A percentile compares a stretch with the other conserved stretches of the same genome.
Evolutionary conservation across 2,888 invertebrate genomes (phyloP).

Genomic region (Lasioglossum malachurum): DNA sequence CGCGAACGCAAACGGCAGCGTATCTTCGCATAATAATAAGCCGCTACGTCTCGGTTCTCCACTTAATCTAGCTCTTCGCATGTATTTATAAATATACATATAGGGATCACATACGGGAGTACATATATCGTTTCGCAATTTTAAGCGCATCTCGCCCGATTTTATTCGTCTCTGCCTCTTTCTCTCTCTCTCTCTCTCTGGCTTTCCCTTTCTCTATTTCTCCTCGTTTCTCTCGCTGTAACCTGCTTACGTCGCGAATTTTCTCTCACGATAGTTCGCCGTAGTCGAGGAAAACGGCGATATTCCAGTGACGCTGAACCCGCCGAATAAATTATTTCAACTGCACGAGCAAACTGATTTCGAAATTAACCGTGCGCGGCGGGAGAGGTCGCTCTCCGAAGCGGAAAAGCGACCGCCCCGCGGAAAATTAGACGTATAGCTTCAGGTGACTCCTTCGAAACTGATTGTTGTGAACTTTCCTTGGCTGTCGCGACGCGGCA

Average conservation of each 20-base stretch:
- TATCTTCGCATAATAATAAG: background rate
- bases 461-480: constrained; percentile 31
- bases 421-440: constrained; percentile 39
- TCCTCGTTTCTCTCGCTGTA: too few relatives aligned
- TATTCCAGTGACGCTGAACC: constrained; percentile 35
- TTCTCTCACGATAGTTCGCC: constrained; percentile 13
- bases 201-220: background rate
- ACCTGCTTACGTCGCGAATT: background rate
- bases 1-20: constrained; percentile 3
- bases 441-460: constrained; percentile 15
- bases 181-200: background rate
- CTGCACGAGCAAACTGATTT: constrained; percentile 45
- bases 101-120: background rate
- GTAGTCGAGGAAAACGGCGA: background rate
- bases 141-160: background rate
- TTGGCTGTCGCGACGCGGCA: background rate
- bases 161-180: background rate
- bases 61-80: background rate
- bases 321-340: constrained; percentile 40
- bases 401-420: constrained; percentile 27
- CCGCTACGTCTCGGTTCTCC: background rate
- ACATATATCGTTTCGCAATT: background rate
- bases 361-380: constrained; percentile 41
- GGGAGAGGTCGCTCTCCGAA: background rate
- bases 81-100: background rate